Evolutionary conservation across 2,888 invertebrate genomes (phyloP).

Genomic region (Apamea epomidion): DNA sequence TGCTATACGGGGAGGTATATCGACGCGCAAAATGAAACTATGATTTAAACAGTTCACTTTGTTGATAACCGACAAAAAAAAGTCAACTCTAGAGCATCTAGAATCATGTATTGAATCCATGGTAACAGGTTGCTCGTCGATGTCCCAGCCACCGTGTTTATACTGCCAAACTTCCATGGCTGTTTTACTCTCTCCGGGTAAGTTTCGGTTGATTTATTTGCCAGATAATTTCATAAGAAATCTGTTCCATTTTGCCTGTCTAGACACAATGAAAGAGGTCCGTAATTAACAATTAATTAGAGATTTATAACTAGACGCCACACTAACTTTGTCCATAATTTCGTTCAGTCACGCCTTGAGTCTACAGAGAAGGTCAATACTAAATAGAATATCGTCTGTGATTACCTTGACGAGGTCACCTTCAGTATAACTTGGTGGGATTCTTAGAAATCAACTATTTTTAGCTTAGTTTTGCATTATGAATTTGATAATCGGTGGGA

Average conservation of each 20-base stretch:
- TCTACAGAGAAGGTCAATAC: slow-evolving; percentile 36
- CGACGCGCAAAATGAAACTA: too few species aligned
- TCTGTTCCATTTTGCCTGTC: background rate
- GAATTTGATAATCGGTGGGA: background rate
- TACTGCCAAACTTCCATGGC: too few species aligned
- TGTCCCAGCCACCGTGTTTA: background rate
- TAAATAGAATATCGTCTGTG: slow-evolving; percentile 23
- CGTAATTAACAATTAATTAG: slow-evolving; percentile 29
- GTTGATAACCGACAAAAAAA: too few species aligned
- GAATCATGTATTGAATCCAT: too few species aligned
- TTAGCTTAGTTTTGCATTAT: slow-evolving; percentile 20
- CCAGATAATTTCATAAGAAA: background rate
- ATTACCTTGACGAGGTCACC: slow-evolving; percentile 30
- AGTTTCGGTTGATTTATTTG: background rate
- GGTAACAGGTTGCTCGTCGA: too few species aligned
- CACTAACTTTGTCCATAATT: slow-evolving; percentile 18
- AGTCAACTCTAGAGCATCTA: too few species aligned
- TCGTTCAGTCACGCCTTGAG: slow-evolving; percentile 39
- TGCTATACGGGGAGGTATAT: too few species aligned
- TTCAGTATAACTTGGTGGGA: background rate
- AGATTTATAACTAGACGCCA: slow-evolving; percentile 28
- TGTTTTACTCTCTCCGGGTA: background rate
- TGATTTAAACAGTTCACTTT: too few species aligned
- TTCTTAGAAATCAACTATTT: slow-evolving; percentile 15
- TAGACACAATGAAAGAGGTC: slow-evolving; percentile 1